A percentile compares a stretch with the other conserved stretches of the same genome.
phyloP scores from a whole-genome alignment of 1,140 invertebrate species.

The Trachymyrmex septentrionalis region DNA sequence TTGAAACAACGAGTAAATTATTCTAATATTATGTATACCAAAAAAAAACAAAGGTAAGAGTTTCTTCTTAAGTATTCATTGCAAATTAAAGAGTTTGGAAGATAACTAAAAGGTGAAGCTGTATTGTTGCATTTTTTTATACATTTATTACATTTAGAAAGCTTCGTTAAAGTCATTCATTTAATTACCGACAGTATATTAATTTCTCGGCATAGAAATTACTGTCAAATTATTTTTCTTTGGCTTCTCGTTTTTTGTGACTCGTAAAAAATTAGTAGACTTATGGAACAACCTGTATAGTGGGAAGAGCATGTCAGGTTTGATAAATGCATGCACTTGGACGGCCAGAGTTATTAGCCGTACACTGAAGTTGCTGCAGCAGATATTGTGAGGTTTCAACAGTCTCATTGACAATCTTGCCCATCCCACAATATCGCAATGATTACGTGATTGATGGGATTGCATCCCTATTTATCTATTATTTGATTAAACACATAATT shows the following conservation, averaged over 20 bases:
- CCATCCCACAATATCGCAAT: constrained; percentile 9
- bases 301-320: constrained; percentile 13
- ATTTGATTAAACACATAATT: constrained; percentile 26
- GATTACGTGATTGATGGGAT: constrained; percentile 56
- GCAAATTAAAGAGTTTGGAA: too few relatives aligned
- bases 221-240: not conserved
- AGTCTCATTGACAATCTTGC: constrained; percentile 44
- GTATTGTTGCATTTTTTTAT: not conserved
- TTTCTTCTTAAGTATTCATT: not conserved
- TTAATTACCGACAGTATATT: not conserved
- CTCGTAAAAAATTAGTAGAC: constrained; percentile 29
- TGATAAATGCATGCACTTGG: constrained; percentile 59
- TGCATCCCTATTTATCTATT: not conserved
- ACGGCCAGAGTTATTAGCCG: constrained; percentile 45
- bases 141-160: not conserved
- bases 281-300: constrained; percentile 42
- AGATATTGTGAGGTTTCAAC: constrained; percentile 34
- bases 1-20: not conserved
- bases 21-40: not conserved
- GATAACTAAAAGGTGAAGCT: not conserved
- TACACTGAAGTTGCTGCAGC: constrained; percentile 34
- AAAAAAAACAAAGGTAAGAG: not conserved
- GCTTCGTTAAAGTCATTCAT: not conserved
- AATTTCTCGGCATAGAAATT: not conserved
- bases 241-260: not conserved